Base-by-base conservation (phyloP, 2,888 invertebrate species). In the Archaeoteleia sp. region DNA sequence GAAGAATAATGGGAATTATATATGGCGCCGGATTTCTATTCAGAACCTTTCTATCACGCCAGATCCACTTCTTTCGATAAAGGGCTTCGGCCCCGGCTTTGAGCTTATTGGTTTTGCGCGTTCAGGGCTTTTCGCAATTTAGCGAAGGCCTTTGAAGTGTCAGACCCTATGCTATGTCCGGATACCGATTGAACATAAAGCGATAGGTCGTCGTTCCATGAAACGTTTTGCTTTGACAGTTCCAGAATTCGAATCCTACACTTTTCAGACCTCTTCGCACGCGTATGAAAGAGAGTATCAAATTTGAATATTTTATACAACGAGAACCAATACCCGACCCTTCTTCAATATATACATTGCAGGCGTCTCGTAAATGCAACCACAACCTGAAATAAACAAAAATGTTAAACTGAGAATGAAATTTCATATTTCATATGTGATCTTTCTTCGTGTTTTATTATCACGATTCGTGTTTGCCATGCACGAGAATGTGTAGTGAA, bases 11-110 rank as follows among this genome's bases (percentile, higher is more conserved):
- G 78, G 79, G 78, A 76, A 80, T 78, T 73, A 70, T 80, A 78
- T 80, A 79, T 79, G 78, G 79, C 74, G 71, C 76, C 76, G 78
- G 80, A 82, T 82, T 82, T 82, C 81, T 78, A 81, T 82, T 82
- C 80, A 80, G 73, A 72, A 71, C 73, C 66, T 67, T 67, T 60
- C 61, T 58, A 60, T 49, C 67, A 66, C 61, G 68, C 58, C 73
- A 74, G 74, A 77, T 71, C 72, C 78, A 77, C 76, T 80, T 76
- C 76, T 78, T 79, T 74, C 77, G 73, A 75, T 74, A 73, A 77
- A 74, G 67, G 67, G 68, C 70, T 65, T 54, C 63, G 51, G 51
- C 61, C 57, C 45, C 45, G 49, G 65, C 65, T 67, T 67, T 65
- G 61, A 61, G 73, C 74, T 76, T 74, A 74, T 76, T 76, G 75